phyloP scores from a whole-genome alignment of 2,113 vertebrate genomes.

The Cisticola juncidis region DNA sequence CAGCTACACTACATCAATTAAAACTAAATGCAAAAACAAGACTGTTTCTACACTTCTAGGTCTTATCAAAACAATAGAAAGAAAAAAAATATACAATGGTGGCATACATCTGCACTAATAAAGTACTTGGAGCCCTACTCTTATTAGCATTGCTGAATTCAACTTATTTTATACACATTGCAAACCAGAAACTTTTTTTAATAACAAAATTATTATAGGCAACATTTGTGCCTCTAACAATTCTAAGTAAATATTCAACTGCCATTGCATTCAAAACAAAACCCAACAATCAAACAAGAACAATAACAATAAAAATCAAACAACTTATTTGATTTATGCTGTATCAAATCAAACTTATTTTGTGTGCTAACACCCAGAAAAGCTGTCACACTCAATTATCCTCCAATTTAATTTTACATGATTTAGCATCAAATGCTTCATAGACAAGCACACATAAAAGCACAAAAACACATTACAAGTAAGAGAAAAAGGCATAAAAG shows the following conservation, averaged over 20 bases:
- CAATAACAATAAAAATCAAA: neutral
- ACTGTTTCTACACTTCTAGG: neutral
- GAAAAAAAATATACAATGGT: neutral
- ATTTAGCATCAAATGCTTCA: neutral
- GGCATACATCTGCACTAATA: neutral
- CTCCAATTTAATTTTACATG: neutral
- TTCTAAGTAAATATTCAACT: neutral
- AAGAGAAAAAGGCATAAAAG: neutral
- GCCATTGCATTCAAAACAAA: neutral
- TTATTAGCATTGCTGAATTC: neutral
- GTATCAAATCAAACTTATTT: neutral
- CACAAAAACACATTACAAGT: neutral
- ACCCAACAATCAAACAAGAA: neutral
- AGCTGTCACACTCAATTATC: neutral
- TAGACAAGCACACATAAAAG: neutral
- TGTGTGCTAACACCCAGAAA: neutral
- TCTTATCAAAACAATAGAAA: neutral
- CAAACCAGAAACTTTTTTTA: neutral
- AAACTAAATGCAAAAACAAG: neutral
- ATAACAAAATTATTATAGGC: too few species aligned
- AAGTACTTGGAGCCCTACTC: neutral
- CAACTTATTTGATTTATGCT: neutral
- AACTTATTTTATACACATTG: neutral
- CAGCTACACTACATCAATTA: too few species aligned
- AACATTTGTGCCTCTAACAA: neutral